Base-by-base conservation (phyloP, 2,113 vertebrate genomes). In the Nycticebus coucang region DNA sequence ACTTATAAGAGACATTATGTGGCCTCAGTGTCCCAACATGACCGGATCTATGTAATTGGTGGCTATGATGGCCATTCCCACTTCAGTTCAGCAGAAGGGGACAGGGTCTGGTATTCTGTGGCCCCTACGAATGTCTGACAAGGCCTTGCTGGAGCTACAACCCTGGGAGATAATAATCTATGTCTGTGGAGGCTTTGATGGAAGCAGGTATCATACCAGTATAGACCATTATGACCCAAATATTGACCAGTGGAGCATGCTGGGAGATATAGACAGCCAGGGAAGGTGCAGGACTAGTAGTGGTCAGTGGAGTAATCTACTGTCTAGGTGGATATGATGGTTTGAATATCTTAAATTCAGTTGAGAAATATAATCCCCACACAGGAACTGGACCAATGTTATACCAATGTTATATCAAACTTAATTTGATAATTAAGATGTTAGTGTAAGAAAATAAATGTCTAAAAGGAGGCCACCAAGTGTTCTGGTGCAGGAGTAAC, bases 141-240 rank as follows among this genome's bases (percentile, higher is more conserved):
- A 10, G 99, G 99, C 68, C 98, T 99, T 22, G 99, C 99, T 0
- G 99, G 99, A 84, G 99, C 99, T 87, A 99, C 99, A 0, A 99
- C 99, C 2, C 98, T 99, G 0, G 99, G 99, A 99, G 99, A 99
- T 96, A 99, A 99, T 99, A 99, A 99, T 99, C 97, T 99, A 99
- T 15, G 99, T 99, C 4, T 99, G 99, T 0, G 99, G 99, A 0
- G 99, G 99, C 28, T 99, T 99, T 53, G 99, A 99, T 19, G 99
- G 99, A 13, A 99, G 99, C 97, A 98, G 99, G 26, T 99, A 99
- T 4, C 99, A 99, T 95, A 99, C 99, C 92, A 99, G 99, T 59
- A 99, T 99, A 99, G 99, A 99, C 95, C 98, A 99, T 28, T 99
- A 99, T 3, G 99, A 99, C 98, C 99, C 99, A 0, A 99, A 99